Conservation (phyloP, 1,140 invertebrate species). For the Conopomorpha cramerella region DNA sequence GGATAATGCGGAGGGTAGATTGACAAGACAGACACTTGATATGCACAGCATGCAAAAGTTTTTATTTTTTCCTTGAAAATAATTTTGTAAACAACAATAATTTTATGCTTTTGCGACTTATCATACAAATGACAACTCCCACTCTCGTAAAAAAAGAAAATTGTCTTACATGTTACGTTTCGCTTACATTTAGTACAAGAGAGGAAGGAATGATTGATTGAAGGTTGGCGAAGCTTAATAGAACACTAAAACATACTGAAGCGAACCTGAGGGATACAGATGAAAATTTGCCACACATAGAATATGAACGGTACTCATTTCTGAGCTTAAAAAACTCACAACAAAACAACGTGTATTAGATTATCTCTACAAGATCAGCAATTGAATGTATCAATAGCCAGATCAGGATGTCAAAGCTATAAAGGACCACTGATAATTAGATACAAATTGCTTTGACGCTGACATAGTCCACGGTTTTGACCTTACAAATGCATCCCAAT, state of each 20-base stretch:
- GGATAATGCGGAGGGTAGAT: too few species aligned
- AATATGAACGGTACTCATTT: too few species aligned
- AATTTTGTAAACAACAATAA: slow-evolving; percentile 55
- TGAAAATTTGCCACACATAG: neutral
- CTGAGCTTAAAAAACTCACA: too few species aligned
- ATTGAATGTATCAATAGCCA: too few species aligned
- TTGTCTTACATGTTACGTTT: slow-evolving; percentile 21
- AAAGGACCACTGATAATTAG: too few species aligned
- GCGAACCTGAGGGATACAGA: neutral
- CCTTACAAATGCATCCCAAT: too few species aligned
- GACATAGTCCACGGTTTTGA: too few species aligned
- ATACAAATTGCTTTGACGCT: too few species aligned
- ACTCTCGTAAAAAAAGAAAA: slow-evolving; percentile 51
- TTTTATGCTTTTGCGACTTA: slow-evolving; percentile 38
- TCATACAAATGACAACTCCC: slow-evolving; percentile 55
- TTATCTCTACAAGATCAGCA: too few species aligned
- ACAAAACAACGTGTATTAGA: too few species aligned
- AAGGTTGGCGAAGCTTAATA: too few species aligned
- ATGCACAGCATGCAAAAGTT: slow-evolving; percentile 47
- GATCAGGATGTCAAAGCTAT: too few species aligned
- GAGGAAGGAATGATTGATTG: slow-evolving; percentile 7
- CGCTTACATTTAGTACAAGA: slow-evolving; percentile 8
- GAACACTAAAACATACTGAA: neutral
- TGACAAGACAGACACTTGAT: slow-evolving; percentile 25
- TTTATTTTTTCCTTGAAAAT: slow-evolving; percentile 58